Evolutionary conservation across 1,140 invertebrate species (phyloP).

Genomic region (Brachionus plicatilis): DNA sequence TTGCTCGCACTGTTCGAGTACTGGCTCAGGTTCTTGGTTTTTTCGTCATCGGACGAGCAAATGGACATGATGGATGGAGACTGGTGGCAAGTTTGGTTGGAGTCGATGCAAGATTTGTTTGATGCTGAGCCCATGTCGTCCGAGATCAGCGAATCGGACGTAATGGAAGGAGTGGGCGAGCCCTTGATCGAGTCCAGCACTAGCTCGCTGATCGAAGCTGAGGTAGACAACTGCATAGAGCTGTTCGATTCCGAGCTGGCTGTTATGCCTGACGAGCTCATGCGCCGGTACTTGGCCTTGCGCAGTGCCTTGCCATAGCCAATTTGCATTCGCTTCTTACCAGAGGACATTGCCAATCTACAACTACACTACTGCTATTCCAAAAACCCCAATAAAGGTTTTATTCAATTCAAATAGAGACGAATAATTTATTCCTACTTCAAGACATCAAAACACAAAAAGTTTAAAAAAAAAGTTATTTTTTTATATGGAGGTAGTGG

Average conservation of each 20-base stretch:
- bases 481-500: not conserved
- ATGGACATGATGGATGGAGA: not conserved
- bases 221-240: not conserved
- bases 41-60: not conserved
- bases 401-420: not conserved
- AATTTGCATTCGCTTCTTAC: not conserved
- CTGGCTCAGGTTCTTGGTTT: not conserved
- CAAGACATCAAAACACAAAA: not conserved
- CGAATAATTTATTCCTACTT: conserved; percentile 34
- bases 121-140: not conserved
- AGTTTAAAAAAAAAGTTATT: not conserved
- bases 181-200: not conserved
- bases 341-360: not conserved
- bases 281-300: not conserved
- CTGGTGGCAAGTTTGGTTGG: not conserved
- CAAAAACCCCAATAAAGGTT: not conserved
- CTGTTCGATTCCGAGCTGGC: not conserved
- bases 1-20: conserved; percentile 8
- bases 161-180: conserved; percentile 7
- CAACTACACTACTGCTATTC: not conserved
- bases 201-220: not conserved
- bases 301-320: not conserved
- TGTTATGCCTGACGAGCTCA: not conserved
- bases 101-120: not conserved
- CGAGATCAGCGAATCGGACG: not conserved